These are phyloP conservation scores for Platycheirus albimanus DNA, from an alignment of 2,888 invertebrate species.

Conservation along the genomic window DNA sequence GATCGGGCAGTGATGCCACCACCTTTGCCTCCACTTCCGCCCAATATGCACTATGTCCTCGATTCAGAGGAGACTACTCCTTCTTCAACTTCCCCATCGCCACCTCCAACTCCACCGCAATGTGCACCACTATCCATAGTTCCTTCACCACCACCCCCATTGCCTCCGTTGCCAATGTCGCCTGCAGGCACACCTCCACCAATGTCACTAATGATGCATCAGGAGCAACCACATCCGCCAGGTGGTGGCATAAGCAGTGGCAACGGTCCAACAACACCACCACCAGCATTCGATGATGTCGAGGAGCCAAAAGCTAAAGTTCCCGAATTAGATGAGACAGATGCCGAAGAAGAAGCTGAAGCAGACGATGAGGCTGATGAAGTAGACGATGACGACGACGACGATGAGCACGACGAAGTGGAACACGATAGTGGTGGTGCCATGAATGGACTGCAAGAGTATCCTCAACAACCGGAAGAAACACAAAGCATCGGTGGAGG, in stretches of 20 bases:
- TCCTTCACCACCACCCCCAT: slow-evolving; percentile 78
- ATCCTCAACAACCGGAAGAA: slow-evolving; percentile 56
- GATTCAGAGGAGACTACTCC: slow-evolving; percentile 74
- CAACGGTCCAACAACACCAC: slow-evolving; percentile 75
- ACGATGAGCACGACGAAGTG: slow-evolving; percentile 44
- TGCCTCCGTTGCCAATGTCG: slow-evolving; percentile 70
- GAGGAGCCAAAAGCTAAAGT: slow-evolving; percentile 43
- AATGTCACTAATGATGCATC: slow-evolving; percentile 53
- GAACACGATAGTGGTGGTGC: slow-evolving; percentile 21
- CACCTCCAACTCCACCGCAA: slow-evolving; percentile 80
- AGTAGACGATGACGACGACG: too few relatives aligned
- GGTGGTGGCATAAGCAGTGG: slow-evolving; percentile 58
- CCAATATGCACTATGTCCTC: slow-evolving; percentile 80
- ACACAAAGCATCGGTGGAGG: slow-evolving; percentile 74
- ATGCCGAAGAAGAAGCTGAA: slow-evolving; percentile 44
- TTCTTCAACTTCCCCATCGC: slow-evolving; percentile 81
- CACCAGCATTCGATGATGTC: slow-evolving; percentile 73
- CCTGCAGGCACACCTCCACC: slow-evolving; percentile 60
- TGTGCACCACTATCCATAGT: slow-evolving; percentile 77
- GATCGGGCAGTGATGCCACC: slow-evolving; percentile 77
- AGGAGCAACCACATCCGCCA: slow-evolving; percentile 65
- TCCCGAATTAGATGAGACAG: slow-evolving; percentile 54
- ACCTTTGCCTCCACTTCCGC: slow-evolving; percentile 80
- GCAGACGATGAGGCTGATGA: slow-evolving; percentile 58
- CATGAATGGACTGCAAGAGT: slow-evolving; percentile 47